Evolutionary conservation across 2,888 invertebrate species (phyloP).

Genomic region (Crioceris asparagi): DNA sequence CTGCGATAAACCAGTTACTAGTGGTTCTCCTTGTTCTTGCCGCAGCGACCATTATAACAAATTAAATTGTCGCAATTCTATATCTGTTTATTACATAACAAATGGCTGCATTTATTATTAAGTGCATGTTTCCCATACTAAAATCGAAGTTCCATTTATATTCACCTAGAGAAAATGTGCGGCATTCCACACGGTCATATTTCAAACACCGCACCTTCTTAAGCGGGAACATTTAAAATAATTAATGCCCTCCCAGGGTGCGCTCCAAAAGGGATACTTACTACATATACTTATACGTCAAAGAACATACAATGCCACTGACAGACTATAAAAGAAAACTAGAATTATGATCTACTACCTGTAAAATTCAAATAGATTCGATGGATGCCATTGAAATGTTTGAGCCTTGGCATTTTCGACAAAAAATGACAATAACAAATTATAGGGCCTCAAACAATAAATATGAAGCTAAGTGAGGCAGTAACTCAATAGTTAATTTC

Average conservation of each 20-base stretch:
- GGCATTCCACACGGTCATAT: slow-evolving; percentile 5
- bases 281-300: no score
- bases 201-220: slow-evolving; percentile 5
- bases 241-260: slow-evolving; percentile 5
- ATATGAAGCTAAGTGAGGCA: no score
- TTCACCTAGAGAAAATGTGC: slow-evolving; percentile 5
- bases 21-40: neutral
- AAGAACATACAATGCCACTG: no score
- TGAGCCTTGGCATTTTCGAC: no score
- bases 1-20: no score
- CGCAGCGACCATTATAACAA: neutral
- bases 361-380: no score
- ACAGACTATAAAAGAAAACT: no score
- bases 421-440: no score
- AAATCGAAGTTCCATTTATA: slow-evolving; percentile 5
- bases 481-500: no score
- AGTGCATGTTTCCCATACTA: slow-evolving; percentile 6
- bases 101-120: slow-evolving; percentile 4
- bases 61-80: slow-evolving; percentile 2
- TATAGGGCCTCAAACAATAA: no score
- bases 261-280: slow-evolving; percentile 4
- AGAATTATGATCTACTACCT: no score
- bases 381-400: no score
- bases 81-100: slow-evolving; percentile 1
- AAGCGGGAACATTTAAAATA: slow-evolving; percentile 5